Conservation (phyloP, 2,797 vertebrate species). For the Malurus leucopterus region DNA sequence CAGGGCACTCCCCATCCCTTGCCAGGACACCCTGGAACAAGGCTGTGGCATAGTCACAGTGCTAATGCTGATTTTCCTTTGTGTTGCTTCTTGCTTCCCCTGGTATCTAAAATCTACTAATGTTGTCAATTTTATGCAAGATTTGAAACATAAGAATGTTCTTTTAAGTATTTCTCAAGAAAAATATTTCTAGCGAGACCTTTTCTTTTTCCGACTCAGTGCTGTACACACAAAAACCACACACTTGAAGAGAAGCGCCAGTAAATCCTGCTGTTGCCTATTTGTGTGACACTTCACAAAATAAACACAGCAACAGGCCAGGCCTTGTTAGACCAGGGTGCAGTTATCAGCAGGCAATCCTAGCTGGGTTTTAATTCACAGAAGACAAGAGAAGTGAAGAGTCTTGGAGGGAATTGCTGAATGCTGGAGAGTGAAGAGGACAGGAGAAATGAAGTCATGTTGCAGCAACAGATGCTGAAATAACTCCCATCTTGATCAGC, state of each 20-base stretch:
- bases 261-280: not conserved
- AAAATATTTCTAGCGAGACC: not conserved
- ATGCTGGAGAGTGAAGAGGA: not conserved
- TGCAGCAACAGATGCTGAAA: not conserved
- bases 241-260: not conserved
- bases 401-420: not conserved
- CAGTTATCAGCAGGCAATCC: not conserved
- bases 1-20: not conserved
- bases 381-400: not conserved
- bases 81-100: not conserved
- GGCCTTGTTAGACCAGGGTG: not conserved
- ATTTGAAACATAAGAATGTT: not conserved
- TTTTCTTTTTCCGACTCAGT: not conserved
- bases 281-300: not conserved
- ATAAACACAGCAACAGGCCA: not conserved
- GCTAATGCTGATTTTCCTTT: not conserved
- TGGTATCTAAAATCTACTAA: not conserved
- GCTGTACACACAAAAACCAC: not conserved
- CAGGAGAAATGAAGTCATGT: not conserved
- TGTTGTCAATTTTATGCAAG: not conserved
- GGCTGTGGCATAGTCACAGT: not conserved
- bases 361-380: not conserved
- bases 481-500: not conserved
- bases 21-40: fast-evolving
- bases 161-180: not conserved